Evolutionary conservation across 53 echinoderm and acorn worm species (phyloP).

Genomic region (Luidia sarsii): DNA sequence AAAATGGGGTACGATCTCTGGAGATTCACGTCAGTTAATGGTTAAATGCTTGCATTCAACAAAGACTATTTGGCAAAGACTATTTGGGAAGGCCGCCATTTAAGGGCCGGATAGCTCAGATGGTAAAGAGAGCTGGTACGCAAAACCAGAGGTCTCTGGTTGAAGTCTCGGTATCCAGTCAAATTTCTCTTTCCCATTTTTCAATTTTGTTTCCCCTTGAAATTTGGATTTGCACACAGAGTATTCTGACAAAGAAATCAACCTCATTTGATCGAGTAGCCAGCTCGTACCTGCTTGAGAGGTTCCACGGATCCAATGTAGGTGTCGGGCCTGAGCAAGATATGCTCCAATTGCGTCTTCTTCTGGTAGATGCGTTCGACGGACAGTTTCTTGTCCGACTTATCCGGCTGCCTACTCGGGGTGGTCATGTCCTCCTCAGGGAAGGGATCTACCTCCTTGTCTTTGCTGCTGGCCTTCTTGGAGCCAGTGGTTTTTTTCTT

Average conservation of each 20-base stretch:
- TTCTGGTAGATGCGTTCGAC: conserved; percentile 98
- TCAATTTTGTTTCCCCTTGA: neutral
- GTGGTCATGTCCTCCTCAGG: conserved; percentile 26
- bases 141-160: too few relatives aligned
- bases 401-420: conserved; percentile 46
- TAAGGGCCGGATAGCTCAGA: too few relatives aligned
- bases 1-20: too few relatives aligned
- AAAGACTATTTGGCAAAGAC: too few relatives aligned
- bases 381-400: conserved; percentile 75
- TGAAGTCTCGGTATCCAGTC: too few relatives aligned
- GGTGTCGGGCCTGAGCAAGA: conserved; percentile 90
- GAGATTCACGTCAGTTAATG: too few relatives aligned
- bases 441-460: neutral
- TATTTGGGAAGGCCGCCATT: too few relatives aligned
- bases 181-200: too few relatives aligned
- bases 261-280: neutral
- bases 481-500: conserved; percentile 3
- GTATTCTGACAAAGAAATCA: too few relatives aligned
- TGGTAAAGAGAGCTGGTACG: too few relatives aligned
- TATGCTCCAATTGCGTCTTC: conserved; percentile 97
- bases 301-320: conserved; percentile 95
- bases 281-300: conserved; percentile 66
- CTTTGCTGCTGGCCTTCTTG: conserved; percentile 53
- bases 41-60: too few relatives aligned
- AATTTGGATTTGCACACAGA: neutral